Percentiles rank a stretch among this genome's conserved stretches.
Conservation (phyloP, 1,140 invertebrate species). For the Argopecten irradians region DNA sequence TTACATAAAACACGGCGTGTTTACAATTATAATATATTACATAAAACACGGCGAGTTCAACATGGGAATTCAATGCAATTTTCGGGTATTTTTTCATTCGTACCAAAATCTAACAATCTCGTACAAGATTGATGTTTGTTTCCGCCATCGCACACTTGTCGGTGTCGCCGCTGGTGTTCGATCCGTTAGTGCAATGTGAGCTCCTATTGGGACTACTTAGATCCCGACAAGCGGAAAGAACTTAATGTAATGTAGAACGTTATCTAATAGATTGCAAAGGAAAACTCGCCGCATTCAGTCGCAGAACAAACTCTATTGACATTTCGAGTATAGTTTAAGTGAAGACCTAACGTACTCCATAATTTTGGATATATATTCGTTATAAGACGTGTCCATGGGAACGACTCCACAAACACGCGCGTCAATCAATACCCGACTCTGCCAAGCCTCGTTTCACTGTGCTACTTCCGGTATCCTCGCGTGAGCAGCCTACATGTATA, state of each 20-base stretch:
- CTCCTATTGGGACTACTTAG: slow-evolving; percentile 8
- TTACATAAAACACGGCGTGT: no score
- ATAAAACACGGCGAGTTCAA: no score
- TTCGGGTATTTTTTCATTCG: background rate
- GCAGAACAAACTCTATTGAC: background rate
- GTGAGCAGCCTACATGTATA: background rate
- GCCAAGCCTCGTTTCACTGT: background rate
- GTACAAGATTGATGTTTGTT: background rate
- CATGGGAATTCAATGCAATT: no score
- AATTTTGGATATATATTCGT: background rate
- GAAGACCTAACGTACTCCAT: background rate
- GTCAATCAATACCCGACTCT: background rate
- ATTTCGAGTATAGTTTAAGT: background rate
- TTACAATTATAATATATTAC: no score
- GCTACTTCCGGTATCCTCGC: background rate
- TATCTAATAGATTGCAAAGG: background rate
- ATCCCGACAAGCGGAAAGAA: background rate
- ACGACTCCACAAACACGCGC: background rate
- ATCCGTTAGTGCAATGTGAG: background rate
- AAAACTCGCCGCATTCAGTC: background rate
- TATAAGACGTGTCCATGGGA: background rate
- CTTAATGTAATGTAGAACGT: slow-evolving; percentile 9
- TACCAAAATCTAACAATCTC: background rate
- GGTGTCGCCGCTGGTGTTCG: slow-evolving; percentile 5
- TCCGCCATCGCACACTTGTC: background rate